phyloP scores from a whole-genome alignment of 1,140 invertebrate genomes.

The Aphelenchoides fujianensis region DNA sequence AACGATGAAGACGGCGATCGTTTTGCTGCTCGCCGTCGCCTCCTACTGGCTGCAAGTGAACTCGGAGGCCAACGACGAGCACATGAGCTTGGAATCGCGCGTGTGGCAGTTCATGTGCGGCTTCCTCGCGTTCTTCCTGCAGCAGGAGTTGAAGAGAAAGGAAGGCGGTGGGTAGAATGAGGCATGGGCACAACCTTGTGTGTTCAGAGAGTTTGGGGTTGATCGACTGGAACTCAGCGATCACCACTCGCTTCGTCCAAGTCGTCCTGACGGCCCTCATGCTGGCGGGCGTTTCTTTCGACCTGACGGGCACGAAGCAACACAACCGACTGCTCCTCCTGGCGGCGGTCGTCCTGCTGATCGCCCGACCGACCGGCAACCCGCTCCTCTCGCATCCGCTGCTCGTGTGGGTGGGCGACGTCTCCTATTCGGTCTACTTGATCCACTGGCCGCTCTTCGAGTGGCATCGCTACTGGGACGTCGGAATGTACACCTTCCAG shows the following conservation, averaged over 20 bases:
- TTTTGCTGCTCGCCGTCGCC: not conserved
- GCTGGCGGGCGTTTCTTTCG: not conserved
- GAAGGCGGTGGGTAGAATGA: not conserved
- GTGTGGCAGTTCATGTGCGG: not conserved
- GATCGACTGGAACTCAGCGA: not conserved
- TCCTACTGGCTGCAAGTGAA: not conserved
- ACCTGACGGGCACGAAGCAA: too few species aligned
- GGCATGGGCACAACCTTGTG: not conserved
- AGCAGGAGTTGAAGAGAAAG: not conserved
- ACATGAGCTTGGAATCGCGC: not conserved
- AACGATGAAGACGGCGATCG: not conserved
- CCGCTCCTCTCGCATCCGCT: not conserved
- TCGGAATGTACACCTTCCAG: not conserved
- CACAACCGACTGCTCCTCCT: not conserved
- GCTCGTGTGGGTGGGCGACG: not conserved
- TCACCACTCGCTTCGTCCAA: not conserved
- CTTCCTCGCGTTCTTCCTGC: not conserved
- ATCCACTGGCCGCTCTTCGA: not conserved
- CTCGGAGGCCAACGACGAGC: not conserved
- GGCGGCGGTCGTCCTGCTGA: not conserved
- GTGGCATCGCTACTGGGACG: not conserved
- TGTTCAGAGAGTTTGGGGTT: not conserved
- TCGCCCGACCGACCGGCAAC: not conserved
- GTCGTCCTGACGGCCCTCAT: not conserved
- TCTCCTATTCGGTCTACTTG: not conserved